Evolutionary conservation across 2,797 vertebrate genomes (phyloP), one percentile per base, ranked within the genome.

Genomic region (Danio albolineatus): DNA sequence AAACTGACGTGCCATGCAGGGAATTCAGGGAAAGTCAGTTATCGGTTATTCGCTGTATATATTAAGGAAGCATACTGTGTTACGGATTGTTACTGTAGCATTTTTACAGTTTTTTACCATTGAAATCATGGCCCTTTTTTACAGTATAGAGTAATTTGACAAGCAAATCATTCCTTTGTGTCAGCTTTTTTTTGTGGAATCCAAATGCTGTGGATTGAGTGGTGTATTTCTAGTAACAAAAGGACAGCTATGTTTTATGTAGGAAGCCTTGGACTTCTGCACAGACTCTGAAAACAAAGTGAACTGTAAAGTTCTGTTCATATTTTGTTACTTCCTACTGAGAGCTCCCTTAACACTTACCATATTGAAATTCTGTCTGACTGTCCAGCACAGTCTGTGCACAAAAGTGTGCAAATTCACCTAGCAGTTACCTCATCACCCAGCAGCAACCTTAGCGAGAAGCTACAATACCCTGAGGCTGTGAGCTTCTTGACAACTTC

Each of bases 401-500:
- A 79, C 71, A 46, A 71, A 76, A 76, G 79, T 78, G 38, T 56
- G 38, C 5, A 16, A 44, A 73, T 79, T 78, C 87, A 82, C 6
- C 78, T 88, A 78, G 86, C 82, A 61, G 74, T 82, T 81, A 71
- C 66, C 41, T 75, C 43, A 60, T 90, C 92, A 87, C 86, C 84
- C 85, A 87, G 79, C 88, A 86, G 90, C 90, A 90, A 89, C 85
- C 85, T 82, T 86, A 89, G 86, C 88, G 87, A 86, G 84, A 85
- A 90, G 73, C 82, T 77, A 80, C 79, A 71, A 73, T 82, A 79
- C 84, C 83, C 77, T 83, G 82, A 88, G 88, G 91, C 81, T 83
- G 82, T 82, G 87, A 88, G 84, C 79, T 88, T 92, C 92, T 94
- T 91, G 87, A 90, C 89, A 89, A 89, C 88, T 78, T 62, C 85